Evolutionary conservation across 2,113 vertebrate genomes (phyloP).

Genomic region (Ophiodon elongatus): DNA sequence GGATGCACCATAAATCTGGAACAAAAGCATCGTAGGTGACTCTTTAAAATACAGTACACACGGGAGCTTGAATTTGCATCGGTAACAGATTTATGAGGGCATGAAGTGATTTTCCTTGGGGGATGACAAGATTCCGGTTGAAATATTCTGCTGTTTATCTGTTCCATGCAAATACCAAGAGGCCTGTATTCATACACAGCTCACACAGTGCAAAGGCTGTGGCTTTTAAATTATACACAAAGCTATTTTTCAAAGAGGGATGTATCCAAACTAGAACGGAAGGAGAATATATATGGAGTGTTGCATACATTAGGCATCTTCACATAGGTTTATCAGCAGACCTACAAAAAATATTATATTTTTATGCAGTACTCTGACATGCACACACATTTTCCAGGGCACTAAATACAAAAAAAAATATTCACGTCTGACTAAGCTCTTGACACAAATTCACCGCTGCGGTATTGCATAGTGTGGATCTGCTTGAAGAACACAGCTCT

Average conservation of each 20-base stretch:
- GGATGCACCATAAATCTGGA: conserved; percentile 43
- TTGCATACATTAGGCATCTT: conserved; percentile 20
- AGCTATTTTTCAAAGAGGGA: conserved; percentile 16
- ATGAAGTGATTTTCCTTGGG: conserved; percentile 30
- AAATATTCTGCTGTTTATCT: conserved; percentile 32
- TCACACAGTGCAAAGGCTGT: conserved; percentile 9
- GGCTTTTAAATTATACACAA: conserved; percentile 32
- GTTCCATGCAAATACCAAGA: conserved; percentile 31
- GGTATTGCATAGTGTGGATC: conserved; percentile 54
- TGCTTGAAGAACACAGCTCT: conserved; percentile 46
- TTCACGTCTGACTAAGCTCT: conserved; percentile 64
- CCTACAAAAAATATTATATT: conserved; percentile 4
- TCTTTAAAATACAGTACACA: conserved; percentile 44
- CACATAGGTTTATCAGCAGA: conserved; percentile 21
- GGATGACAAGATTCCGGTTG: conserved; percentile 28
- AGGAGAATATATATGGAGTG: conserved; percentile 15
- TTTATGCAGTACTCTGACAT: conserved; percentile 19
- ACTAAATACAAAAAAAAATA: conserved; percentile 42
- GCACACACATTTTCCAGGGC: conserved; percentile 36
- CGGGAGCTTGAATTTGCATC: conserved; percentile 40
- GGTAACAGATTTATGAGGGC: conserved; percentile 52
- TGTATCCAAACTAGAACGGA: conserved; percentile 12
- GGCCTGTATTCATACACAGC: conserved; percentile 28
- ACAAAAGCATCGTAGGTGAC: conserved; percentile 30
- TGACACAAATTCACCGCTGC: conserved; percentile 69